These are phyloP conservation scores for Oreotrochilus melanogaster DNA, from an alignment of 2,113 vertebrate species.

Conservation along the genomic window DNA sequence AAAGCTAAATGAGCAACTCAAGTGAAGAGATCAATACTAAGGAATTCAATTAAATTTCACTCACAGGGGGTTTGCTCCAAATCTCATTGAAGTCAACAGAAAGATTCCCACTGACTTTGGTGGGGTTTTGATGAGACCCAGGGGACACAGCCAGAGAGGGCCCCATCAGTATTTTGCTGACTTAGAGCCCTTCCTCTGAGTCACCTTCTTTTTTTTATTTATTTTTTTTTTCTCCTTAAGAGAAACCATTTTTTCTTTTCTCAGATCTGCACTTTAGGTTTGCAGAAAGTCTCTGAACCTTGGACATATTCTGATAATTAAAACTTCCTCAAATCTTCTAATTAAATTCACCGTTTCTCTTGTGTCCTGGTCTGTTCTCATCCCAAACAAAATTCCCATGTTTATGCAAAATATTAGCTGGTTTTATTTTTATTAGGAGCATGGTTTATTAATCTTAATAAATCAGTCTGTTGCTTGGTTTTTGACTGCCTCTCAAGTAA, in stretches of 20 bases:
- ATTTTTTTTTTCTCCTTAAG: background rate
- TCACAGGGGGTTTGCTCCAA: conserved; percentile 21
- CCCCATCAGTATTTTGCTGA: background rate
- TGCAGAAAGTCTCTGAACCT: background rate
- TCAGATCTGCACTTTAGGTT: background rate
- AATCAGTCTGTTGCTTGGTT: conserved; percentile 70
- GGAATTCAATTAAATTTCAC: conserved; percentile 55
- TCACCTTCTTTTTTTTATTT: background rate
- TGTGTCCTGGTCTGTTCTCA: background rate
- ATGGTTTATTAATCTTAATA: conserved; percentile 82
- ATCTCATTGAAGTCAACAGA: conserved; percentile 40
- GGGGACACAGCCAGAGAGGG: background rate
- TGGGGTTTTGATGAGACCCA: conserved; percentile 35
- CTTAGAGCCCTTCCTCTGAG: background rate
- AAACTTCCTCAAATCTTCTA: conserved; percentile 22
- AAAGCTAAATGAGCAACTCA: conserved; percentile 19
- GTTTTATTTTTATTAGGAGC: conserved; percentile 71
- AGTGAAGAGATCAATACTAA: conserved; percentile 27
- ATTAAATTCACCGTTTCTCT: background rate
- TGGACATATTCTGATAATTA: background rate
- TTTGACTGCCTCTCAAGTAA: conserved; percentile 75
- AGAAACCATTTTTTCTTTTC: background rate
- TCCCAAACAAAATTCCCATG: conserved; percentile 14
- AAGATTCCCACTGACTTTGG: conserved; percentile 35
- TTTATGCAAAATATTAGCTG: conserved; percentile 74